Conservation (phyloP, 2,113 vertebrate species). For the Odocoileus virginianus region DNA sequence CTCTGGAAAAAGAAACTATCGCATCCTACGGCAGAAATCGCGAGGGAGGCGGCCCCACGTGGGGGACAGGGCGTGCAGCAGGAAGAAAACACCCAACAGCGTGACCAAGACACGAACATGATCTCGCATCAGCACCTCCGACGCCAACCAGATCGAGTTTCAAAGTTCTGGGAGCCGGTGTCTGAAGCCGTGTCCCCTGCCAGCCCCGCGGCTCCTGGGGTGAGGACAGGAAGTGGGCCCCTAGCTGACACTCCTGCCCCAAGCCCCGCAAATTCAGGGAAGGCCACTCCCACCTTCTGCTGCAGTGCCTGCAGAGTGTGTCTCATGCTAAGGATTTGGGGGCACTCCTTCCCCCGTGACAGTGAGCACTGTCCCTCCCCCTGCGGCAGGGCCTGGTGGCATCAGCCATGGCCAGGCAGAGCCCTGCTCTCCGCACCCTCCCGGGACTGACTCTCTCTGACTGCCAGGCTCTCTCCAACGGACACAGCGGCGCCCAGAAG, state of each 20-base stretch:
- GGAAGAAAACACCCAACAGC: rapidly evolving
- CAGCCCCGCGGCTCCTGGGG: no score
- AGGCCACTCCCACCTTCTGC: rapidly evolving
- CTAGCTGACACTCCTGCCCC: background rate
- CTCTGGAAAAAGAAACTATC: background rate
- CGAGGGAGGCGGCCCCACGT: rapidly evolving
- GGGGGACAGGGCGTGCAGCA: rapidly evolving
- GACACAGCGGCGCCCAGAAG: background rate
- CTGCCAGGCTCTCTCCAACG: rapidly evolving
- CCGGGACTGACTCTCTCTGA: no score
- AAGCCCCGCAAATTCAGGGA: rapidly evolving
- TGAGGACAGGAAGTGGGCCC: rapidly evolving
- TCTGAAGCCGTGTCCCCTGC: rapidly evolving
- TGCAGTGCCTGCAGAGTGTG: rapidly evolving
- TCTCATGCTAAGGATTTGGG: rapidly evolving
- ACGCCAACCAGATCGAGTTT: rapidly evolving
- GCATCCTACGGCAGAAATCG: rapidly evolving
- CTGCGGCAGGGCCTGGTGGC: rapidly evolving
- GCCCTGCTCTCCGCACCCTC: rapidly evolving
- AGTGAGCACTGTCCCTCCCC: rapidly evolving
- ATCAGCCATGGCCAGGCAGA: rapidly evolving
- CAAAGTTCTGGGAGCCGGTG: background rate
- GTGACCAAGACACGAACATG: rapidly evolving
- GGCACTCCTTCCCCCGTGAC: rapidly evolving
- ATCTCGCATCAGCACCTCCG: rapidly evolving